Base-by-base conservation (phyloP, 2,888 invertebrate genomes). In the Orthosia gracilis region DNA sequence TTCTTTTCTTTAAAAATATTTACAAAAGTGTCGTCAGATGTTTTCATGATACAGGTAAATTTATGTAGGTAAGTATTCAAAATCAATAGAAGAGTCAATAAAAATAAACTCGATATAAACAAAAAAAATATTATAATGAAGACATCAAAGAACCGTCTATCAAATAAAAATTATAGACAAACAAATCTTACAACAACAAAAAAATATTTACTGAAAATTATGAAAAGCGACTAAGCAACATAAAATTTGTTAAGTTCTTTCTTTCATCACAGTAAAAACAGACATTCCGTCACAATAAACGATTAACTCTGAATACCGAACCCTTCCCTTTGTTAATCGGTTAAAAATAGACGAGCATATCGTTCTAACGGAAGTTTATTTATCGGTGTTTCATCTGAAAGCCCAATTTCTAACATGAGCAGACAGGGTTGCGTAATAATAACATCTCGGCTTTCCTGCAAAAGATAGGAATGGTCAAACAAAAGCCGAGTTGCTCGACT, bases 261-360 rank as follows among this genome's bases (percentile, higher is more conserved):
- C 66, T 80, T 80, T 80, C 62, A 70, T 58, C 65, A 50, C 40
- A 11, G 47, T n/a, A 4, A 63, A 76, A 66, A 70, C 61, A 80
- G 61, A 65, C 65, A 62, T 61, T 26, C 54, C 50, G 57, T 54
- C 59, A 78, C 49, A 79, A 79, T 62, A 67, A 57, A 64, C 63
- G 54, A 68, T 47, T 17, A 50, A 26, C 21, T 77, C 21, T 26
- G 45, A 62, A 69, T 26, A 62, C 12, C 45, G 47, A 23, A n/a
- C 64, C 59, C 55, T 45, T 61, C 31, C 15, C 66, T 76, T 81
- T 81, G 80, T 76, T 72, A 52, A n/a, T 31, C 15, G 4, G 49
- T 40, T 81, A 76, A 80, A 81, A 77, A 81, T 80, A 81, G 47
- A n/a, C 66, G 47, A n/a, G 26, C 70, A 31, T 50, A 63, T 58